A percentile compares a stretch with the other conserved stretches of the same genome.
Evolutionary conservation across 92 coral and sea anemone genomes (phyloP).

Genomic region (Porites lobata): DNA sequence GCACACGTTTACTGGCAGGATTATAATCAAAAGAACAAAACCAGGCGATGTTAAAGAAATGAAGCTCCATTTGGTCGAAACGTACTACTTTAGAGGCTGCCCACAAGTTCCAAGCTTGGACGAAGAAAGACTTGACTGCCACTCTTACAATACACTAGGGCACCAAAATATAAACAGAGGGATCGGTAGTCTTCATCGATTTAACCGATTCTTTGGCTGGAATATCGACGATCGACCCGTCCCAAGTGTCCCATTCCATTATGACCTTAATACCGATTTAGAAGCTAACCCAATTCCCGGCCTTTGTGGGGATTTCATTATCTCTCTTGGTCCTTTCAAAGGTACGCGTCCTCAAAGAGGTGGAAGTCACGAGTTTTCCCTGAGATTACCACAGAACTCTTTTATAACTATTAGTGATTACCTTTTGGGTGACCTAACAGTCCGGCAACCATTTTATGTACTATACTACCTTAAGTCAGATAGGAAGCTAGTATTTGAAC

Average conservation of each 20-base stretch:
- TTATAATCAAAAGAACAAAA: conserved; percentile 4
- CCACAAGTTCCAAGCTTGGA: neutral
- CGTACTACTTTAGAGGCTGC: neutral
- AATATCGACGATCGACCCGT: neutral
- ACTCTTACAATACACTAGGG: neutral
- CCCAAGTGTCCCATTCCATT: neutral
- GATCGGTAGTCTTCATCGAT: conserved; percentile 4
- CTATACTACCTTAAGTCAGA: neutral
- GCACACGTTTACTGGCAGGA: conserved; percentile 23
- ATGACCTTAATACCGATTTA: neutral
- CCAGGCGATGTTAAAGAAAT: neutral
- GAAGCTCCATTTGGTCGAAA: conserved; percentile 3
- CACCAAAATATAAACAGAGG: conserved; percentile 6
- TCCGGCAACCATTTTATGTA: neutral
- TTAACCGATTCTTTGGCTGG: no score
- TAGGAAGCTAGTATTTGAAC: neutral
- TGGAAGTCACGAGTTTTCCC: neutral
- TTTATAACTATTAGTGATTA: neutral
- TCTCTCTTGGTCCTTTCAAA: neutral
- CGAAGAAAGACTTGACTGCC: neutral
- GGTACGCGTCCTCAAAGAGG: neutral
- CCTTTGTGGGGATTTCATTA: neutral
- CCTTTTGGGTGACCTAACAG: neutral
- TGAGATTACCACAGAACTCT: neutral
- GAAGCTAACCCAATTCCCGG: neutral